Conservation (phyloP, 2,888 invertebrate species). For the Hemicrepidius hirtus region DNA sequence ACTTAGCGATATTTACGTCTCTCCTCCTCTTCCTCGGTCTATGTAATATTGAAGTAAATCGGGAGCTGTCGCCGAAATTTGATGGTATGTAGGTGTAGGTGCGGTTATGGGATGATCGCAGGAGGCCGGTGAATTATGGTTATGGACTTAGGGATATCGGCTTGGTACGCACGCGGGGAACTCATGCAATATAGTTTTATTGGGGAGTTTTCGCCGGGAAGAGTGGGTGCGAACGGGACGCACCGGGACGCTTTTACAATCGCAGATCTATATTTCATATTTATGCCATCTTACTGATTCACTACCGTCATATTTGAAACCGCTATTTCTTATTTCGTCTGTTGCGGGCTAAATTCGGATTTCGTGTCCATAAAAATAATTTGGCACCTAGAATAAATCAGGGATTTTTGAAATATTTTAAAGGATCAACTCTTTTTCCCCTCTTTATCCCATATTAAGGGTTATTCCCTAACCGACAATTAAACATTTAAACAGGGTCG, state of each 20-base stretch:
- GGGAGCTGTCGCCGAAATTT: slow-evolving; percentile 61
- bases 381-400: slow-evolving; percentile 47
- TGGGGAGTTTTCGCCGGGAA: slow-evolving; percentile 52
- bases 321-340: slow-evolving; percentile 66
- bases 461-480: too few species aligned
- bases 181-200: slow-evolving; percentile 58
- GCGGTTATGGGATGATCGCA: slow-evolving; percentile 62
- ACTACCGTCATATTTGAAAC: slow-evolving; percentile 66
- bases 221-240: slow-evolving; percentile 59
- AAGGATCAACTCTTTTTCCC: not conserved
- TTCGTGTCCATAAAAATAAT: slow-evolving; percentile 53
- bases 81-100: slow-evolving; percentile 65
- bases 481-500: too few species aligned
- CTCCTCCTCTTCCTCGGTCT: too few species aligned
- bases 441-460: not conserved
- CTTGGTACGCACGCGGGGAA: slow-evolving; percentile 52
- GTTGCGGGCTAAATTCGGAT: slow-evolving; percentile 46
- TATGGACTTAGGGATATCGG: slow-evolving; percentile 63
- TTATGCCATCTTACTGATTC: slow-evolving; percentile 69
- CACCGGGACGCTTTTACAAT: slow-evolving; percentile 63
- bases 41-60: slow-evolving; percentile 48
- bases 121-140: slow-evolving; percentile 64
- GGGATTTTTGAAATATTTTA: slow-evolving; percentile 39
- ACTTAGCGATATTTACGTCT: slow-evolving; percentile 39
- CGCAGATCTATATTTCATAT: slow-evolving; percentile 69